phyloP scores from a whole-genome alignment of 2,888 invertebrate species.

The Phyllotreta cruciferae region DNA sequence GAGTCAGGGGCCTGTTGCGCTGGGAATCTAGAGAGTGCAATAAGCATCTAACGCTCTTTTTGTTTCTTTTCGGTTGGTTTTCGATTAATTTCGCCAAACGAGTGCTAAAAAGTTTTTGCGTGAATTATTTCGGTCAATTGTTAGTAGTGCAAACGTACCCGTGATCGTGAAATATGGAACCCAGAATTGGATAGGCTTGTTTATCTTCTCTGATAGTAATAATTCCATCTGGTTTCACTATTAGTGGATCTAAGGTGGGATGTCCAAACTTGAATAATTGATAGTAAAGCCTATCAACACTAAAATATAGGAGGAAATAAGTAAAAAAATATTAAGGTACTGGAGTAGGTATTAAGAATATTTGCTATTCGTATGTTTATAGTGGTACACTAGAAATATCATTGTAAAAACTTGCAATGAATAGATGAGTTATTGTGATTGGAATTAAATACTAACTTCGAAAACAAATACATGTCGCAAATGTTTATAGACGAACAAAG shows the following conservation, averaged over 20 bases:
- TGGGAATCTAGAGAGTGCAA: constrained; percentile 91
- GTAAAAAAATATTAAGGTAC: too few species aligned
- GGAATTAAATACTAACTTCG: not conserved
- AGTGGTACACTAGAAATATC: constrained; percentile 6
- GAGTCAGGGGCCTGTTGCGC: constrained; percentile 73
- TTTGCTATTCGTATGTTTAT: not conserved
- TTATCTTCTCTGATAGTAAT: constrained; percentile 83
- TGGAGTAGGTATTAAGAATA: too few species aligned
- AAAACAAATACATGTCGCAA: not conserved
- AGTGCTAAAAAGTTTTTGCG: constrained; percentile 62
- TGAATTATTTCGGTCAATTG: too few species aligned
- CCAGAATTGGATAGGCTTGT: constrained; percentile 79
- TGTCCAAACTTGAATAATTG: constrained; percentile 85
- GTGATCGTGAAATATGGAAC: constrained; percentile 85
- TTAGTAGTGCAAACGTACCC: constrained; percentile 65
- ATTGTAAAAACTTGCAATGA: not conserved
- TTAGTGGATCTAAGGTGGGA: constrained; percentile 86
- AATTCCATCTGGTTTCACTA: constrained; percentile 76
- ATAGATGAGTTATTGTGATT: constrained; percentile 17
- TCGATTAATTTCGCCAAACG: constrained; percentile 80
- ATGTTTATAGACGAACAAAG: not conserved
- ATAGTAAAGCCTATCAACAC: constrained; percentile 88
- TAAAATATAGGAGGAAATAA: constrained; percentile 53
- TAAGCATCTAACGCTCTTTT: constrained; percentile 88
- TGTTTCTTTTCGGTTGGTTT: constrained; percentile 81